phyloP scores from a whole-genome alignment of 2,888 invertebrate genomes.

The Troides aeacus region DNA sequence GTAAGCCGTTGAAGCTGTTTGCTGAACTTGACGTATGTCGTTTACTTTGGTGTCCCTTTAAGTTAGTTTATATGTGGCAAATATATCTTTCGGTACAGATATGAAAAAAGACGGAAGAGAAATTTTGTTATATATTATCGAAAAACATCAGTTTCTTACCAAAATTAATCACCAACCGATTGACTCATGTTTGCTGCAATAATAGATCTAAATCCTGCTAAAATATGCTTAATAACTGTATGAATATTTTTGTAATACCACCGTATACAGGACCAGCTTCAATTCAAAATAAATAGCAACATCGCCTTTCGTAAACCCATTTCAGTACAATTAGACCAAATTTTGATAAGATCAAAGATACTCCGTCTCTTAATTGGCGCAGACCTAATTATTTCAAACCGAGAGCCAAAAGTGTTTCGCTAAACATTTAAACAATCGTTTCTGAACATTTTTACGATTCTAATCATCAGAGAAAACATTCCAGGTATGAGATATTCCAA shows the following conservation, averaged over 20 bases:
- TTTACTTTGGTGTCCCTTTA: background rate
- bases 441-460: background rate
- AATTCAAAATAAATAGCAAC: constrained; percentile 2
- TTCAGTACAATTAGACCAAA: constrained; percentile 13
- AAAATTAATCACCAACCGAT: too few relatives aligned
- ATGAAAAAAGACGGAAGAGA: background rate
- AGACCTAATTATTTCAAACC: constrained; percentile 20
- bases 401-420: constrained; percentile 1
- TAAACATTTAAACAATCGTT: constrained; percentile 8
- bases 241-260: background rate
- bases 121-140: background rate
- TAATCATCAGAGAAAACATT: too few relatives aligned
- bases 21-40: constrained; percentile 13
- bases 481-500: too few relatives aligned
- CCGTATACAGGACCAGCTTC: background rate
- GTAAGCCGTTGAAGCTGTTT: constrained; percentile 18
- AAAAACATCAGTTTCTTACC: too few relatives aligned
- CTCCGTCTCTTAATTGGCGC: constrained; percentile 14
- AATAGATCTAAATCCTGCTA: too few relatives aligned
- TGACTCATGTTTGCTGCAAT: too few relatives aligned
- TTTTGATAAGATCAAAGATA: constrained; percentile 17
- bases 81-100: background rate
- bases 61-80: background rate
- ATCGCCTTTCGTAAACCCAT: constrained; percentile 3
- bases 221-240: too few relatives aligned